phyloP scores from a whole-genome alignment of 2,888 invertebrate genomes.

The Dryobota labecula region DNA sequence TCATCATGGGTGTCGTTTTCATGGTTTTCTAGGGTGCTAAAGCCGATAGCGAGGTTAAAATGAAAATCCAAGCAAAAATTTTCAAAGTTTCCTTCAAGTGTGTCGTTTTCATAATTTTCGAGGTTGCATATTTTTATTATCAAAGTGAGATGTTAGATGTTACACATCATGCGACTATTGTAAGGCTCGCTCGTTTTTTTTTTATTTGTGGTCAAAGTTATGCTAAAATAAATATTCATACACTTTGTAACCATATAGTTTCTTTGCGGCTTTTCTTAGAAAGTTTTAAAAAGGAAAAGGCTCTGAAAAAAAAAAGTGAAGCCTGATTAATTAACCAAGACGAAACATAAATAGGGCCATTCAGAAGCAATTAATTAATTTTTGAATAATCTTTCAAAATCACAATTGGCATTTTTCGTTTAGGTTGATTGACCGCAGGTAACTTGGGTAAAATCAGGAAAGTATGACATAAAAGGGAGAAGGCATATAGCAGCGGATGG shows the following conservation, averaged over 20 bases:
- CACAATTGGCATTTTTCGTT: not conserved
- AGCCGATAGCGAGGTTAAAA: no score
- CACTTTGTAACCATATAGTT: slow-evolving; percentile 2
- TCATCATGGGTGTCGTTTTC: no score
- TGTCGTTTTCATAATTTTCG: no score
- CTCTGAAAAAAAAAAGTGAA: not conserved
- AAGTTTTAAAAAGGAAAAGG: not conserved
- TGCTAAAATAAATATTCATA: not conserved
- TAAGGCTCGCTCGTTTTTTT: no score
- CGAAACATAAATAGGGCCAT: not conserved
- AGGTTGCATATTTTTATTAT: no score
- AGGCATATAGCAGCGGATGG: not conserved
- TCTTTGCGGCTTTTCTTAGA: not conserved
- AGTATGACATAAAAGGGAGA: not conserved
- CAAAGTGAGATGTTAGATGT: no score
- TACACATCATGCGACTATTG: no score
- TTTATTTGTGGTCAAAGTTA: not conserved
- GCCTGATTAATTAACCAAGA: not conserved
- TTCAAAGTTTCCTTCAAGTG: no score
- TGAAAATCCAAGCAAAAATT: no score
- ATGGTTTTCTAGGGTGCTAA: no score
- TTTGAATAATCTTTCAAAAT: not conserved
- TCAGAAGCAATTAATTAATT: not conserved
- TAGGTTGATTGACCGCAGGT: not conserved
- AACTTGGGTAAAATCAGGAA: not conserved